Base-by-base conservation (phyloP, 2,113 vertebrate species). In the Caretta caretta region DNA sequence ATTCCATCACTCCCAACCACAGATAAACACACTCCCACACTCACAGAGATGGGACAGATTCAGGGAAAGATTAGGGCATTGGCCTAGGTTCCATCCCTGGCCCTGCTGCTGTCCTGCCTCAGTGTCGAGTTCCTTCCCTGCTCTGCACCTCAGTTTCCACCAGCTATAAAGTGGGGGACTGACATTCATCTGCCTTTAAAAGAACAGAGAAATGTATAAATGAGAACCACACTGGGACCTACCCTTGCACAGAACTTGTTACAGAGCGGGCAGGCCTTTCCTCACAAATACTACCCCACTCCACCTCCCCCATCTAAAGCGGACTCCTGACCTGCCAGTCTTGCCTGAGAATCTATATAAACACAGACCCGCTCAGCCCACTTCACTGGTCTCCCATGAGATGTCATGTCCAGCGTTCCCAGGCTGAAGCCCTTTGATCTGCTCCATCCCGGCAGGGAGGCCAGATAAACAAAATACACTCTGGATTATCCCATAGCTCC, bases 31-130 rank as follows among this genome's bases (percentile, higher is more conserved):
- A 35, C 14, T 17, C 16, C 31, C 62, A 19, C 62, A n/a, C 8
- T 62, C 22, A 2, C 56, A 27, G 56, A 57, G 25, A 35, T 9
- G n/a, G 31, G 62, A n/a, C 62, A n/a, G 62, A n/a, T 69, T 69
- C 35, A 8, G 35, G 35, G 35, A 20, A 19, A 69, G 62, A 69
- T 8, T 8, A 82, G 3, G 78, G 75, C 0, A 35, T 17, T 50
- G 12, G 25, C 1, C 6, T 0, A 0, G 42, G 13, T 22, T 20
- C 12, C 29, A 6, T 72, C 72, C 72, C 46, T 11, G 0, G 0
- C 14, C 14, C 31, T 2, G 17, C 10, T 16, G 2, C 24, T 1
- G 80, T 65, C 54, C 76, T 27, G 80, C 80, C 83, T 86, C 1
- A 24, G 20, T 22, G 1, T 46, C 42, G 20, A 14, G 42, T 65